phyloP scores from a whole-genome alignment of 1,140 invertebrate genomes.

The Bathynomus jamesi region DNA sequence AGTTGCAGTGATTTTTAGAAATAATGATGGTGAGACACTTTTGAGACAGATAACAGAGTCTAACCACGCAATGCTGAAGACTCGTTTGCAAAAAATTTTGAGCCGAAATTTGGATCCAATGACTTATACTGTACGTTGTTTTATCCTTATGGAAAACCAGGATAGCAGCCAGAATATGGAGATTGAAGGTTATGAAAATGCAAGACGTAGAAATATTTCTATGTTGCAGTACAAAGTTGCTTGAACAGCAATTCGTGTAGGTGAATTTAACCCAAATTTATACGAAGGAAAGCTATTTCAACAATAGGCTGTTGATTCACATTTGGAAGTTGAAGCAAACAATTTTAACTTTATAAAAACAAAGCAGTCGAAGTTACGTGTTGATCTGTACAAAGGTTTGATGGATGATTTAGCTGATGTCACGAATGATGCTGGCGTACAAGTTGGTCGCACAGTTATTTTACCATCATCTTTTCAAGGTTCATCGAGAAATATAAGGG shows the following conservation, averaged over 20 bases:
- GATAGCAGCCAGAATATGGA: too few relatives aligned
- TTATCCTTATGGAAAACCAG: background rate
- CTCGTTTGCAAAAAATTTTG: background rate
- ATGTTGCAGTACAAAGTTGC: background rate
- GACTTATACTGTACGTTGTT: background rate
- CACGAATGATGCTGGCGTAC: background rate
- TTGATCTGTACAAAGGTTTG: background rate
- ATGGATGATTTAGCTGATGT: background rate
- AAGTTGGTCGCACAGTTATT: background rate
- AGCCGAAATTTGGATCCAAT: background rate
- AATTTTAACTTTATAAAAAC: background rate
- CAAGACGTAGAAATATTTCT: background rate
- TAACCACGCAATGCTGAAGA: background rate
- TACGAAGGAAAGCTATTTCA: background rate
- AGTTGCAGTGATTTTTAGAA: background rate
- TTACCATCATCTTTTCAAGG: background rate
- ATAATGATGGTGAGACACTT: background rate
- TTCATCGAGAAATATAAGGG: background rate
- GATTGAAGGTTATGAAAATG: too few relatives aligned
- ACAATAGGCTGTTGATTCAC: background rate
- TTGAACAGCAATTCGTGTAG: background rate
- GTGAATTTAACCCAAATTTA: background rate
- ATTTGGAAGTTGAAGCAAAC: background rate
- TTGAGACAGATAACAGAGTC: background rate
- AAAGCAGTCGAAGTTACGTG: background rate